Evolutionary conservation across 2,888 invertebrate species (phyloP), one percentile per base, ranked within the genome.

Genomic region (Teleogryllus oceanicus): DNA sequence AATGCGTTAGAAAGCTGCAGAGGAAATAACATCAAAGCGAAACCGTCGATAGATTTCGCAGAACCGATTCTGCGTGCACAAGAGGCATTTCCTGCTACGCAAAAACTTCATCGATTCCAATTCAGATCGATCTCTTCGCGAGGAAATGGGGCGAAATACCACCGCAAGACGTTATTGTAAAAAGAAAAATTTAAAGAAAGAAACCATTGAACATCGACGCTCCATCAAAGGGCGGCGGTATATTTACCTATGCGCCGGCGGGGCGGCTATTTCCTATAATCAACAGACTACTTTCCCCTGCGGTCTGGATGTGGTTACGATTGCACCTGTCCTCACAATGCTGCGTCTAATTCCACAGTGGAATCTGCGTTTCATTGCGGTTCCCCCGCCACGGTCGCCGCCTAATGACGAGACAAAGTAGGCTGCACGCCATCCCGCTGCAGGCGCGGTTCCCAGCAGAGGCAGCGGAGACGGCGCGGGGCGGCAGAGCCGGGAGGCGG

Each of bases 1-100:
- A 62, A 62, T 62, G n/a, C 62, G n/a, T 62, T 62, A 62, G 62
- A 62, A 62, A 62, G 62, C n/a, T n/a, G n/a, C 62, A 62, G n/a
- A 62, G 16, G 16, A 62, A 62, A 62, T 62, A 62, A n/a, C 62
- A n/a, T 18, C 62, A 62, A 13, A 62, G 62, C 62, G 62, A n/a
- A 62, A 62, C 62, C 62, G n/a, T n/a, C n/a, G 62, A 62, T 62
- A 13, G 62, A 62, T 18, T 62, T 62, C 62, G 62, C n/a, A n/a
- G 62, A 62, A n/a, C 37, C 16, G 13, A 62, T 62, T 62, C 62
- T n/a, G 62, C 62, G 62, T 18, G 62, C 62, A 18, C 62, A 18
- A 18, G n/a, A 62, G n/a, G n/a, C 62, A 62, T 62, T 62, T 62
- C 62, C n/a, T 62, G 62, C 13, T 62, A 13, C 13, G 62, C 62